Evolutionary conservation across 2,797 vertebrate species (phyloP).

Genomic region (Harpagifer antarcticus): DNA sequence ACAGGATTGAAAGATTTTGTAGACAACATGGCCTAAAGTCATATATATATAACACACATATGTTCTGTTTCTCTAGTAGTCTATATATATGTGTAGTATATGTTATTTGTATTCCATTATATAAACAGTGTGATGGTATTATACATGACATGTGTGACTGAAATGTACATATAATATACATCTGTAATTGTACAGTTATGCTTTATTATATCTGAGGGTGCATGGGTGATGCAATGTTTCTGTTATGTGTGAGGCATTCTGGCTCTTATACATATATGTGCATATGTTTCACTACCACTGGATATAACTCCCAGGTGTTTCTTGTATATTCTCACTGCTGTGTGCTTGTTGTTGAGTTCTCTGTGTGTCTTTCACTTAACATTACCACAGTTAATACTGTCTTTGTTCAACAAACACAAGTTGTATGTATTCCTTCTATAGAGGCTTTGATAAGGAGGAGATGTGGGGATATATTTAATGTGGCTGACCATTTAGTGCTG

Average conservation of each 20-base stretch:
- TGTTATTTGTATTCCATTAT: background rate
- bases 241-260: background rate
- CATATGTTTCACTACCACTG: background rate
- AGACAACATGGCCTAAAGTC: background rate
- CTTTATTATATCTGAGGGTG: background rate
- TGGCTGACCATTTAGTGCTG: background rate
- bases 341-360: background rate
- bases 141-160: background rate
- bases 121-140: background rate
- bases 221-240: background rate
- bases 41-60: background rate
- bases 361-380: background rate
- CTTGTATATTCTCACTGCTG: background rate
- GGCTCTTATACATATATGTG: background rate
- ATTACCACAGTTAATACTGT: background rate
- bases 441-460: background rate
- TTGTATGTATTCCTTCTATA: background rate
- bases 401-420: background rate
- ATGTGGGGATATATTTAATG: conserved; percentile 2
- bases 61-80: background rate
- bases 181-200: too few species aligned
- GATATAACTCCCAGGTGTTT: background rate
- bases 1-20: conserved; percentile 1
- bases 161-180: background rate
- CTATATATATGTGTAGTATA: background rate